Base-by-base conservation (phyloP, 2,888 invertebrate genomes). In the Idaea dimidiata region DNA sequence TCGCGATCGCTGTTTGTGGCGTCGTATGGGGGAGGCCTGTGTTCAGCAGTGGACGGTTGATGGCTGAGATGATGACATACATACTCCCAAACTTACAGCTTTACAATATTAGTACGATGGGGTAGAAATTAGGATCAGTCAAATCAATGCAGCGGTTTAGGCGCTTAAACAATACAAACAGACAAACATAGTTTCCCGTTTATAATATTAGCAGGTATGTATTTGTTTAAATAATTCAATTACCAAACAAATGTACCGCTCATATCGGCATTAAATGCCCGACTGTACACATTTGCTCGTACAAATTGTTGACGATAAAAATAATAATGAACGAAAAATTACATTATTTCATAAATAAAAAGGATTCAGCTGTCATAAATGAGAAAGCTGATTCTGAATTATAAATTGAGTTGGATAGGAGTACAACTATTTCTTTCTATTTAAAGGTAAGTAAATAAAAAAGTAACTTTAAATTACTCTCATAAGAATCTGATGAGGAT, bases 211-310 rank as follows among this genome's bases (percentile, higher is more conserved):
- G 24, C 5, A 24, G 24, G 24, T 24, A 24, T 24, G 10, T 70
- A 76, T 73, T 67, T 67, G 59, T 67, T 73, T 76, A 72, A 78
- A 78, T 77, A 74, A 77, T 78, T 68, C 1, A 24, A 66, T 62
- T 70, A 43, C 65, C 67, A 66, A 64, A 66, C 65, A 64, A 65
- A 57, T 60, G 66, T 65, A 57, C 61, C 60, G 16, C 33, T 16
- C 14, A 62, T 43, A 14, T 10, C 7, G 1, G 55, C 59, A 24
- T 65, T 61, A n/a, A 54, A 62, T 64, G 57, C 60, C 32, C 32
- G 62, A 60, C 24, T 65, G 64, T 67, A 66, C 59, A 43, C 58
- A 63, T 58, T 56, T 59, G 16, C 56, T 58, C 17, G n/a, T 54
- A 17, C 57, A 63, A 62, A 61, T 61, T 58, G 61, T 60, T 54